A percentile compares a stretch with the other conserved stretches of the same genome.
Conservation (phyloP, 2,888 invertebrate species). For the Orthosia gothica region DNA sequence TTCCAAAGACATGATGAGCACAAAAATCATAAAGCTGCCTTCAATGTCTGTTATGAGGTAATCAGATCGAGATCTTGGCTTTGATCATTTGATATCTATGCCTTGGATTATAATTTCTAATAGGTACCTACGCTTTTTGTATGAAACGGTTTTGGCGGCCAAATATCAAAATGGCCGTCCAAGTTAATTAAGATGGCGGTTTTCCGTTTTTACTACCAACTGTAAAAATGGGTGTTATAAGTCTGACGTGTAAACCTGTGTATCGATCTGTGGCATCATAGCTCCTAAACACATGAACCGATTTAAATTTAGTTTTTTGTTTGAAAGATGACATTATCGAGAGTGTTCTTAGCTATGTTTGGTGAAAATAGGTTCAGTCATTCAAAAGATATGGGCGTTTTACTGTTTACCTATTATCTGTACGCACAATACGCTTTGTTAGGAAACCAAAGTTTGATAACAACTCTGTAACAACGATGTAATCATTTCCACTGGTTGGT, state of each 20-base stretch:
- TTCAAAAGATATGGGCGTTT: too few relatives aligned
- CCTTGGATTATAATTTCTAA: slow-evolving; percentile 34
- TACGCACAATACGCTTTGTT: too few relatives aligned
- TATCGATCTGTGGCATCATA: too few relatives aligned
- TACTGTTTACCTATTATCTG: too few relatives aligned
- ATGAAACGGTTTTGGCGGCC: not conserved
- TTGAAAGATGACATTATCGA: too few relatives aligned
- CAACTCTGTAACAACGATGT: not conserved
- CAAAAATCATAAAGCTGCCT: slow-evolving; percentile 34
- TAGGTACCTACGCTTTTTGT: slow-evolving; percentile 15
- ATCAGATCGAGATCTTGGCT: slow-evolving; percentile 39
- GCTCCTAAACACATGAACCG: too few relatives aligned
- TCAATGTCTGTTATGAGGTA: slow-evolving; percentile 34
- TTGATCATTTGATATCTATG: slow-evolving; percentile 56
- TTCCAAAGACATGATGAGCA: slow-evolving; percentile 45
- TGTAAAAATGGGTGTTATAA: not conserved
- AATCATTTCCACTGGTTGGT: slow-evolving; percentile 30
- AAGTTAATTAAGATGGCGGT: slow-evolving; percentile 27
- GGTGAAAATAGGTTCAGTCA: too few relatives aligned
- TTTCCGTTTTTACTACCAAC: not conserved
- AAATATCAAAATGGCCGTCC: slow-evolving; percentile 16
- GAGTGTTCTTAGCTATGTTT: too few relatives aligned
- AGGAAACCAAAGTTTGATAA: too few relatives aligned
- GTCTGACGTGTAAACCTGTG: too few relatives aligned
- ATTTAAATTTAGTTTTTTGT: too few relatives aligned